Conservation (phyloP, 1,140 invertebrate genomes). For the Trachymyrmex cornetzi region DNA sequence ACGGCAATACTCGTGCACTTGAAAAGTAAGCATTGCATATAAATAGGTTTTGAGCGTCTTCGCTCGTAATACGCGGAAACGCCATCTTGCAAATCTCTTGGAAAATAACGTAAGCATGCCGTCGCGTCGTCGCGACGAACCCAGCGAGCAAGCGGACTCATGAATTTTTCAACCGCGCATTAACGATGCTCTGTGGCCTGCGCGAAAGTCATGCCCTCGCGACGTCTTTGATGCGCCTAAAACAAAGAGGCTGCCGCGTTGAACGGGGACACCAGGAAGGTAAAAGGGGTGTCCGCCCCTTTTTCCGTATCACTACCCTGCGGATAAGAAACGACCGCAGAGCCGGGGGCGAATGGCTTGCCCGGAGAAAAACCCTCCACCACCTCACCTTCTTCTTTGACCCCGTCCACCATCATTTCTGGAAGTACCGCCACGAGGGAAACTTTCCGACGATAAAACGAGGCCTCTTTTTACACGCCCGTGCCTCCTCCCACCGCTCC, state of each 20-base stretch:
- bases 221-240: conserved; percentile 50
- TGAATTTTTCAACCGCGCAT: conserved; percentile 58
- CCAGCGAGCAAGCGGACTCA: conserved; percentile 15
- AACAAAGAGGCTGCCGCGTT: conserved; percentile 29
- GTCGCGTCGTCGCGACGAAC: conserved; percentile 28
- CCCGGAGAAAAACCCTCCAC: conserved; percentile 37
- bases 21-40: background rate
- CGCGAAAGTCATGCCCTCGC: conserved; percentile 7
- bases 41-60: background rate
- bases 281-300: background rate
- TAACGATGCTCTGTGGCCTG: conserved; percentile 45
- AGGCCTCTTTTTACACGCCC: conserved; percentile 76
- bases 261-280: background rate
- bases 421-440: conserved; percentile 70
- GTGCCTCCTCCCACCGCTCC: conserved; percentile 22
- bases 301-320: conserved; percentile 20
- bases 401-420: conserved; percentile 64
- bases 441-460: conserved; percentile 76
- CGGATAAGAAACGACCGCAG: conserved; percentile 48
- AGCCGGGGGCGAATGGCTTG: conserved; percentile 48
- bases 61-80: conserved; percentile 23
- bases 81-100: conserved; percentile 41
- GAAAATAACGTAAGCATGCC: conserved; percentile 27
- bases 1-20: background rate
- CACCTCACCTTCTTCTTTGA: conserved; percentile 46